Evolutionary conservation across 2,888 invertebrate species (phyloP).

Genomic region (Leptura quadrifasciata): DNA sequence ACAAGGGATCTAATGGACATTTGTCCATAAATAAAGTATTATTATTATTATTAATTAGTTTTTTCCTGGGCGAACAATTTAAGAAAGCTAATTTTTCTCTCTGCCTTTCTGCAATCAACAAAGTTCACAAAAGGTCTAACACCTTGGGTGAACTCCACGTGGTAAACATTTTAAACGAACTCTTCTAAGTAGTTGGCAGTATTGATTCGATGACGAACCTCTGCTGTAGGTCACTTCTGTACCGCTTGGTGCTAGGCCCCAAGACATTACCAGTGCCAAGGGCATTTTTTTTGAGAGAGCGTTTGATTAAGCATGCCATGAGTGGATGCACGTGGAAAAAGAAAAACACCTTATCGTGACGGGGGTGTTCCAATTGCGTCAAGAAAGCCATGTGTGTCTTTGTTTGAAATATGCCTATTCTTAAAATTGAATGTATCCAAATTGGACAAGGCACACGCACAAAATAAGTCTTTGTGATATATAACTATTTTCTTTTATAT

Average conservation of each 20-base stretch:
- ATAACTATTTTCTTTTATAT: too few species aligned
- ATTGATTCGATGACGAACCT: conserved; percentile 40
- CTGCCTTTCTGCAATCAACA: background rate
- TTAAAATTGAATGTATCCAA: too few species aligned
- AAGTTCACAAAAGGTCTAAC: background rate
- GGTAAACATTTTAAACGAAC: background rate
- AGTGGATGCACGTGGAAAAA: background rate
- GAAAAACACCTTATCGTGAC: background rate
- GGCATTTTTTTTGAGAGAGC: conserved; percentile 47
- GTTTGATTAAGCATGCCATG: background rate
- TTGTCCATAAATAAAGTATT: too few species aligned
- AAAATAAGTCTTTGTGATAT: too few species aligned
- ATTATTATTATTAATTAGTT: too few species aligned
- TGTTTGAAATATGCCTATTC: too few species aligned
- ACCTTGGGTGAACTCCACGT: background rate
- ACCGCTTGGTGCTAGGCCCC: conserved; percentile 57
- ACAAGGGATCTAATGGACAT: too few species aligned
- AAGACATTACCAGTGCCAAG: conserved; percentile 55
- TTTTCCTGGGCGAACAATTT: too few species aligned
- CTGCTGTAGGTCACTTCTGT: conserved; percentile 52
- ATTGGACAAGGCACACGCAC: too few species aligned
- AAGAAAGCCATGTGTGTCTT: background rate
- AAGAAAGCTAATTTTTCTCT: too few species aligned
- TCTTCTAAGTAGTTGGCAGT: background rate
- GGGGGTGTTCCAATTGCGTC: background rate